Base-by-base conservation (phyloP, 1,140 invertebrate species). In the Drosophila lowei region DNA sequence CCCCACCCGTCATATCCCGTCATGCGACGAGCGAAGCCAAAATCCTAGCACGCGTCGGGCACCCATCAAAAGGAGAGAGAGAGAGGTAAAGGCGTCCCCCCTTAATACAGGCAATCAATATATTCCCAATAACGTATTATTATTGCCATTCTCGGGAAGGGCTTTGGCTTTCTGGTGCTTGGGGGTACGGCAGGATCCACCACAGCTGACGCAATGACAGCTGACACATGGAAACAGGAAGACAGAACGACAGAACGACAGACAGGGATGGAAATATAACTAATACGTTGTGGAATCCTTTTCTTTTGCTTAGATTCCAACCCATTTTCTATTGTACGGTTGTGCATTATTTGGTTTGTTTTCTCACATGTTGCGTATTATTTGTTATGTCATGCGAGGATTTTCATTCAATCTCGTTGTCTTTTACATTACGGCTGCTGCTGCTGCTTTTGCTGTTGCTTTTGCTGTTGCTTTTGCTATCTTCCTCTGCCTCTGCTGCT, bases 101-200 rank as follows among this genome's bases (percentile, higher is more conserved):
- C 34, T 38, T 77, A 77, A 73, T 65, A 57, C 66, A 61, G 61
- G 59, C 76, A 79, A 84, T 84, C 80, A 79, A 84, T 79, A 84
- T 79, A 84, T 79, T 72, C 66, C 67, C 76, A 79, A 84, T 84
- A 84, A 79, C 65, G 67, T 85, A 85, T 84, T 76, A 79, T 77
- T 76, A 73, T 84, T 76, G 76, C 67, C 79, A 64, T 75, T 84
- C 42, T 61, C 58, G 54, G 56, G 38, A 66, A 68, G 30, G 58
- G 67, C 49, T 42, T 50, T 60, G 55, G 28, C 43, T 30, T 42
- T 23, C 21, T 38, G 21, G 48, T 53, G 30, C 28, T 52, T 57
- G 58, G 67, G 67, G 58, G 59, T 65, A 77, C 55, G 62, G 28
- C 52, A 15, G 50, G 49, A 44, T 58, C 56, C 64, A 52, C 50